phyloP scores from a whole-genome alignment of 2,888 invertebrate genomes.

The Synanthedon formicaeformis region DNA sequence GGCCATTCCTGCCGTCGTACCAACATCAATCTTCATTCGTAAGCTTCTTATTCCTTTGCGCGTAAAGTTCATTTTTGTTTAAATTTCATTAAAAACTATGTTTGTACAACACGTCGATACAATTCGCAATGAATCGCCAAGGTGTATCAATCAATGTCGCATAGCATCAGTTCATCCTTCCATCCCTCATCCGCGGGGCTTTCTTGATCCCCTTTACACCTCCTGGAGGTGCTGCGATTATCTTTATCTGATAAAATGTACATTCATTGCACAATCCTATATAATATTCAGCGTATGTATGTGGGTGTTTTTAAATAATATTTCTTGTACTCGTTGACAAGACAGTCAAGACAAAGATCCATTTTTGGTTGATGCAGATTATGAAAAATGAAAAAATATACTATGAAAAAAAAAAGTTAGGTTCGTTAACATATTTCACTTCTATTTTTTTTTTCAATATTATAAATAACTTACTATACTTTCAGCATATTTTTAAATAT shows the following conservation, averaged over 20 bases:
- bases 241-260: conserved; percentile 21
- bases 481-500: no score
- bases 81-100: conserved; percentile 6
- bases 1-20: conserved; percentile 4
- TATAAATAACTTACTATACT: no score
- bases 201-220: conserved; percentile 15
- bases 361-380: no score
- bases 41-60: background rate
- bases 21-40: background rate
- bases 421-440: no score
- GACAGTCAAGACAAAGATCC: no score
- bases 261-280: conserved; percentile 10
- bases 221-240: conserved; percentile 15
- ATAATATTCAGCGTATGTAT: no score
- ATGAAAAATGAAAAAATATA: no score
- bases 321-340: no score
- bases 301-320: no score
- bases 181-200: conserved; percentile 23
- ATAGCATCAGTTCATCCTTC: conserved; percentile 16
- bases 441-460: no score
- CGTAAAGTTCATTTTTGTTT: conserved; percentile 1
- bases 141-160: conserved; percentile 46
- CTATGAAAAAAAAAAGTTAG: no score
- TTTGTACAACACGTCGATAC: conserved; percentile 15
- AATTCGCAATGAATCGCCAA: conserved; percentile 16